Conservation (phyloP, 2,888 invertebrate genomes). For the Troglohyphantes excavatus region DNA sequence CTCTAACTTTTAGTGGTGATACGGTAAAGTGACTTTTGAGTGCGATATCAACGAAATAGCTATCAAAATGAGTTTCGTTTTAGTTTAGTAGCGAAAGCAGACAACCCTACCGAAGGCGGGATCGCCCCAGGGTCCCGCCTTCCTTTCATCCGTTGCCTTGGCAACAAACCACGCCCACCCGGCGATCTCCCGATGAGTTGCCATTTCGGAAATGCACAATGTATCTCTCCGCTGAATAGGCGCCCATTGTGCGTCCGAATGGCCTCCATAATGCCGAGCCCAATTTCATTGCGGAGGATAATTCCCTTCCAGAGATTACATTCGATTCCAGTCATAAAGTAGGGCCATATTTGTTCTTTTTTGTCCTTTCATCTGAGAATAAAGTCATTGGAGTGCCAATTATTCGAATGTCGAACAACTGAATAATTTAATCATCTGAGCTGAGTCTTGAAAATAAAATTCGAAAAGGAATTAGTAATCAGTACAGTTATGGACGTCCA, state of each 20-base stretch:
- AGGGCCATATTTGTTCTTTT: no score
- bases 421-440: no score
- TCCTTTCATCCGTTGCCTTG: background rate
- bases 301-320: no score
- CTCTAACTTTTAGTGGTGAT: no score
- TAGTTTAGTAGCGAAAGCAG: no score
- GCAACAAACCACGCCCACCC: background rate
- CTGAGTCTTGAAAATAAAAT: no score
- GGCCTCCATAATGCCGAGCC: background rate
- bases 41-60: background rate
- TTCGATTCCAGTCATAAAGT: no score
- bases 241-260: background rate
- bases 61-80: background rate
- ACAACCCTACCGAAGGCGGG: background rate
- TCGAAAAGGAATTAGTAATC: no score
- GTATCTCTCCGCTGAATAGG: background rate
- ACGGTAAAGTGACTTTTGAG: background rate
- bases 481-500: no score
- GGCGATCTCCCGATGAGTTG: background rate
- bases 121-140: background rate
- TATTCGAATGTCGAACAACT: no score
- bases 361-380: no score
- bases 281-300: background rate
- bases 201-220: background rate
- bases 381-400: no score